phyloP scores from a whole-genome alignment of 2,888 invertebrate species.

The Sphaeridia pumilis region DNA sequence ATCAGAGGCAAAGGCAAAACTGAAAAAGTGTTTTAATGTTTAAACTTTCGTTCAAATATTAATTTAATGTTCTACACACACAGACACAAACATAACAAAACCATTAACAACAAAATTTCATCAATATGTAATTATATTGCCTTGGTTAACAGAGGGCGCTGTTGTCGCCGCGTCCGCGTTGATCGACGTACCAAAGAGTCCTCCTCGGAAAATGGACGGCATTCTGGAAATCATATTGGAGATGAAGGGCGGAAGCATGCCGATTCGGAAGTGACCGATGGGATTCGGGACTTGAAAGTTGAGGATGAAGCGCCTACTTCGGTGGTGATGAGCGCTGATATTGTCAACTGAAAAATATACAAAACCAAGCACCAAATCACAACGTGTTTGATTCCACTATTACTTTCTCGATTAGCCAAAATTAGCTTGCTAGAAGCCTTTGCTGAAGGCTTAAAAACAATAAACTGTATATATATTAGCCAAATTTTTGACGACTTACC shows the following conservation, averaged over 20 bases:
- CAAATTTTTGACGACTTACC: too few species aligned
- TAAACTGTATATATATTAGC: too few species aligned
- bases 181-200: background rate
- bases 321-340: too few species aligned
- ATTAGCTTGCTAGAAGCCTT: background rate
- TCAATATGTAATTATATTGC: background rate
- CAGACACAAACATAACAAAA: too few species aligned
- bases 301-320: conserved; percentile 10
- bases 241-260: conserved; percentile 11
- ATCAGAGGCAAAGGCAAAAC: too few species aligned
- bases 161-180: background rate
- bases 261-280: conserved; percentile 11
- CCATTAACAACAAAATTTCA: background rate
- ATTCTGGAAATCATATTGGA: conserved; percentile 9
- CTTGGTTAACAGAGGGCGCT: too few species aligned
- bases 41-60: background rate
- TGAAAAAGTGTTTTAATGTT: background rate
- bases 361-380: too few species aligned
- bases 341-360: too few species aligned
- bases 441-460: too few species aligned
- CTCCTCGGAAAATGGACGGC: background rate
- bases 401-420: background rate
- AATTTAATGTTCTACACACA: background rate
- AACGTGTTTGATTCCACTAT: too few species aligned
- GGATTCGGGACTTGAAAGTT: conserved; percentile 10